A percentile compares a stretch with the other conserved stretches of the same genome.
Evolutionary conservation across 2,113 vertebrate genomes (phyloP).

Genomic region (Thermophis baileyi): DNA sequence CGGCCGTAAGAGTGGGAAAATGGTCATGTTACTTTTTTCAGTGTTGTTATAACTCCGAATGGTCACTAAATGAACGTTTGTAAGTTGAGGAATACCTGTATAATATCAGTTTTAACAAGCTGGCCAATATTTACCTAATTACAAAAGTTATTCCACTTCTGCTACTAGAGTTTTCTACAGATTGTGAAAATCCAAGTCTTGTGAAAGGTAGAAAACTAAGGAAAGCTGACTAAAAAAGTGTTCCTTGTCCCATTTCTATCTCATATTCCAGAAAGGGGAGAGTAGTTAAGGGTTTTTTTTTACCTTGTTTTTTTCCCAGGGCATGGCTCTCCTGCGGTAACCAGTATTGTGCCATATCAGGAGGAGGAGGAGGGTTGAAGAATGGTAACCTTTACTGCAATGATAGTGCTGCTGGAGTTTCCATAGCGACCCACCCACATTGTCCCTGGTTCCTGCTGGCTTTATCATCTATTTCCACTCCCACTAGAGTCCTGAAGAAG

Average conservation of each 20-base stretch:
- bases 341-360: neutral
- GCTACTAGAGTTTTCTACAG: neutral
- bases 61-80: neutral
- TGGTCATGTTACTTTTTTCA: neutral
- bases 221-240: neutral
- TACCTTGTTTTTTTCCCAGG: neutral
- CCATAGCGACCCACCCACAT: constrained; percentile 21
- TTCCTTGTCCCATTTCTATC: neutral
- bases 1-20: neutral
- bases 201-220: neutral
- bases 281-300: neutral
- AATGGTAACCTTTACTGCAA: neutral
- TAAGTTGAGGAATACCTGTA: neutral
- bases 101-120: neutral
- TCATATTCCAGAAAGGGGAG: neutral
- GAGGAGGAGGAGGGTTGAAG: neutral
- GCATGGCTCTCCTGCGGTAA: neutral
- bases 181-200: neutral
- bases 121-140: neutral
- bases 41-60: neutral
- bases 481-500: neutral
- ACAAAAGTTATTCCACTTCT: neutral
- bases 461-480: neutral
- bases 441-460: constrained; percentile 17
- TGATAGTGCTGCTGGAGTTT: constrained; percentile 2